Conservation (phyloP, 2,888 invertebrate genomes). For the Apeira syringaria region DNA sequence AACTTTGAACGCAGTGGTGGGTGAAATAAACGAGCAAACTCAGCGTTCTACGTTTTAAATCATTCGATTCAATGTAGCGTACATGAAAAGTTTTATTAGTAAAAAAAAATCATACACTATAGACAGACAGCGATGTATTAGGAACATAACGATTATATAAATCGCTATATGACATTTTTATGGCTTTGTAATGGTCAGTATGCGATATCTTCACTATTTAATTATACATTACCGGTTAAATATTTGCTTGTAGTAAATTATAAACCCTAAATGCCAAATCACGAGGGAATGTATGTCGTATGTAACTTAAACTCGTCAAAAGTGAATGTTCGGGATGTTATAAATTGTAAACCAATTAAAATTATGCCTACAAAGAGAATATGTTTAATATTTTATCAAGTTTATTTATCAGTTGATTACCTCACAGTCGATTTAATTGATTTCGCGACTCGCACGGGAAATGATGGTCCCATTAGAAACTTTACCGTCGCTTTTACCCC, state of each 20-base stretch:
- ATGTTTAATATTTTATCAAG: not conserved
- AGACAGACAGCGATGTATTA: not conserved
- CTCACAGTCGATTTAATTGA: not conserved
- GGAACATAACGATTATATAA: not conserved
- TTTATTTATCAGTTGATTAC: not conserved
- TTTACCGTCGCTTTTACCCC: too few species aligned
- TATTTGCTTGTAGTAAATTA: too few species aligned
- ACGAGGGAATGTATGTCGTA: conserved; percentile 1
- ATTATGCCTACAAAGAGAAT: not conserved
- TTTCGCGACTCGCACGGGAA: too few species aligned
- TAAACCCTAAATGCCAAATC: too few species aligned
- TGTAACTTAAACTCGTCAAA: conserved; percentile 1
- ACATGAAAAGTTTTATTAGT: conserved; percentile 2
- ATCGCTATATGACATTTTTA: not conserved
- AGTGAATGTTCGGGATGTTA: conserved; percentile 10
- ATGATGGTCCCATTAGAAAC: too few species aligned
- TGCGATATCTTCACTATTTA: too few species aligned
- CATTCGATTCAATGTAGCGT: not conserved
- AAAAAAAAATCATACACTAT: not conserved
- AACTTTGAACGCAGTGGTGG: conserved; percentile 16
- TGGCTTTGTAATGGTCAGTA: too few species aligned
- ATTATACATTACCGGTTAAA: too few species aligned
- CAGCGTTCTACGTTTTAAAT: conserved; percentile 10
- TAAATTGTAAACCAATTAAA: not conserved
- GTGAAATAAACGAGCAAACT: conserved; percentile 7